phyloP scores from a whole-genome alignment of 1,140 invertebrate species.

The Eumeta japonica region DNA sequence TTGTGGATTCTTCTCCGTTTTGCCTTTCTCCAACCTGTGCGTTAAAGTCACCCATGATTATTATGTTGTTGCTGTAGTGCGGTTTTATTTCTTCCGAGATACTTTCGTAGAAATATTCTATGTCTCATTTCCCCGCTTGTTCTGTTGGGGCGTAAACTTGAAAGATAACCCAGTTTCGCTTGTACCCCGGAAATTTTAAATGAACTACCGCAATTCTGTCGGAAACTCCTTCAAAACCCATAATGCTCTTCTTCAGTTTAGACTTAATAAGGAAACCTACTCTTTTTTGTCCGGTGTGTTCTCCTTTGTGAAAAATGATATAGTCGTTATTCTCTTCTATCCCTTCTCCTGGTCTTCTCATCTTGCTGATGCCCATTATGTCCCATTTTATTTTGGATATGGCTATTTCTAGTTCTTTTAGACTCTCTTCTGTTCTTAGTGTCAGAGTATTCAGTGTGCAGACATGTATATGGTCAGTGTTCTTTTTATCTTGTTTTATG shows the following conservation, averaged over 20 bases:
- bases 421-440: constrained; percentile 17
- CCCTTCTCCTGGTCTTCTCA: constrained; percentile 12
- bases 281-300: constrained; percentile 9
- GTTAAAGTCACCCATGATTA: no score
- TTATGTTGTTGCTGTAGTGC: no score
- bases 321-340: constrained; percentile 12
- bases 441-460: constrained; percentile 16
- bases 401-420: constrained; percentile 16
- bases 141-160: constrained; percentile 19
- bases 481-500: constrained; percentile 4
- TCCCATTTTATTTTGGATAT: constrained; percentile 12
- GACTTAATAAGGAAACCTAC: constrained; percentile 15
- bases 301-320: constrained; percentile 12
- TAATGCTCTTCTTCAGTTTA: constrained; percentile 7
- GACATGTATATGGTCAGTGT: constrained; percentile 11
- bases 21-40: no score
- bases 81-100: no score
- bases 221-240: constrained; percentile 7
- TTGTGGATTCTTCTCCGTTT: constrained; percentile 9
- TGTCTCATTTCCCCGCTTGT: constrained; percentile 12
- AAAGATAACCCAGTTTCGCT: constrained; percentile 12
- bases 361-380: no score
- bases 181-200: constrained; percentile 9
- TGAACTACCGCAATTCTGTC: no score
- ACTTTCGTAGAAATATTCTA: constrained; percentile 4